Evolutionary conservation across 1,140 invertebrate species (phyloP).

Genomic region (Gyrodactylus salaris): DNA sequence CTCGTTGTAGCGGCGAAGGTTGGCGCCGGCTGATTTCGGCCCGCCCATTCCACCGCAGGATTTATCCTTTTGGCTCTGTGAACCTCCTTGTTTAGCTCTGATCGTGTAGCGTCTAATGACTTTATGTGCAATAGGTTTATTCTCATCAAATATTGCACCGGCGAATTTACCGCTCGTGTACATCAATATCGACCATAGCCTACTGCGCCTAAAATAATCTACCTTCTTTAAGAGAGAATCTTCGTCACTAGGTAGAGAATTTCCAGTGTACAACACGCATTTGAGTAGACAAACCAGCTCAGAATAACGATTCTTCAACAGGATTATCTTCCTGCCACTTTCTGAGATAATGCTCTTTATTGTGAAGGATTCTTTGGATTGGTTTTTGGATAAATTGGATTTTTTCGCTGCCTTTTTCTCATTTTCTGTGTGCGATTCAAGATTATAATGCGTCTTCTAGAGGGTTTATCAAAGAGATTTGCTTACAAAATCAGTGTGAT

Average conservation of each 20-base stretch:
- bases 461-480: neutral
- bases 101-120: constrained; percentile 44
- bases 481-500: neutral
- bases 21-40: constrained; percentile 37
- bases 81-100: constrained; percentile 36
- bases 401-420: neutral
- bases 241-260: neutral
- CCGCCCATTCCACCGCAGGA: constrained; percentile 23
- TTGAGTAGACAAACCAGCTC: neutral
- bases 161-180: neutral
- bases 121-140: constrained; percentile 29
- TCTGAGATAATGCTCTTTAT: too few species aligned
- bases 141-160: constrained; percentile 5
- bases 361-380: too few species aligned
- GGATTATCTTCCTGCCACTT: too few species aligned
- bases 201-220: neutral
- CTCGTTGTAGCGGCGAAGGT: constrained; percentile 27
- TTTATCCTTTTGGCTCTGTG: constrained; percentile 30
- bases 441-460: neutral
- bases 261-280: neutral
- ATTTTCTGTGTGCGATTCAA: neutral
- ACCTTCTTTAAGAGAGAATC: neutral
- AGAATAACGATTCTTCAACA: neutral
- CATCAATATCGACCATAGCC: neutral
- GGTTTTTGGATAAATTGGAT: too few species aligned